These are phyloP conservation scores for Protodeltote pygarga DNA, from an alignment of 2,888 invertebrate species.

Conservation along the genomic window DNA sequence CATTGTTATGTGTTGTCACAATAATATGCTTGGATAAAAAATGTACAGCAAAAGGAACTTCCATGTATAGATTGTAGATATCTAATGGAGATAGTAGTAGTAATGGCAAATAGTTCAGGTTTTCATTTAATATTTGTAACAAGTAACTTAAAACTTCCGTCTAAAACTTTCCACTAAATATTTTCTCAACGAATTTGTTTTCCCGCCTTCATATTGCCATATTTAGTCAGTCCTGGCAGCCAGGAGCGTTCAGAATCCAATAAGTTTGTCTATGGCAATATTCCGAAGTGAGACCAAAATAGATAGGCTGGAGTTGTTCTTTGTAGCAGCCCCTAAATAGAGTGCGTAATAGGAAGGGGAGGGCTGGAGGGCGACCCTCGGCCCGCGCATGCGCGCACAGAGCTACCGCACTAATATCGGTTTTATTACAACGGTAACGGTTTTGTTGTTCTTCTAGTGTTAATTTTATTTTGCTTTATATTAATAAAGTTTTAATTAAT, in stretches of 20 bases:
- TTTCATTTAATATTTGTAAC: not conserved
- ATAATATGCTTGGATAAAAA: no score
- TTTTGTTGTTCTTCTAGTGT: constrained; percentile 73
- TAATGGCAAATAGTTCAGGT: no score
- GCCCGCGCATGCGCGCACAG: constrained; percentile 74
- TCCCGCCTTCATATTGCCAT: constrained; percentile 42
- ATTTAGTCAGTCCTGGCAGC: constrained; percentile 52
- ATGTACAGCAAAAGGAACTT: no score
- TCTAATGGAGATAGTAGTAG: no score
- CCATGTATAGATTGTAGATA: no score
- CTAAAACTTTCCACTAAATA: constrained; percentile 23
- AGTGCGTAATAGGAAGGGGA: constrained; percentile 85
- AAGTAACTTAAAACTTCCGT: not conserved
- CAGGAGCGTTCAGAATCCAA: constrained; percentile 70
- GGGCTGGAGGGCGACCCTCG: constrained; percentile 68
- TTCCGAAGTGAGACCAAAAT: constrained; percentile 81
- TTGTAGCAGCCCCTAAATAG: constrained; percentile 86
- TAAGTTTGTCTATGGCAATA: constrained; percentile 80
- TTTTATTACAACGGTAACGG: constrained; percentile 79
- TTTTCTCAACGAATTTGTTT: constrained; percentile 49
- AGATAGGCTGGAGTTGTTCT: constrained; percentile 81
- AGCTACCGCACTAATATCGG: constrained; percentile 73
- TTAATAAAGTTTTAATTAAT: constrained; percentile 17
- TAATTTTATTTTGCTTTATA: constrained; percentile 53
- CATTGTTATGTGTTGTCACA: no score